A percentile compares a stretch with the other conserved stretches of the same genome.
Evolutionary conservation across 2,797 vertebrate genomes (phyloP).

Genomic region (Microctenopoma steveboyesi): DNA sequence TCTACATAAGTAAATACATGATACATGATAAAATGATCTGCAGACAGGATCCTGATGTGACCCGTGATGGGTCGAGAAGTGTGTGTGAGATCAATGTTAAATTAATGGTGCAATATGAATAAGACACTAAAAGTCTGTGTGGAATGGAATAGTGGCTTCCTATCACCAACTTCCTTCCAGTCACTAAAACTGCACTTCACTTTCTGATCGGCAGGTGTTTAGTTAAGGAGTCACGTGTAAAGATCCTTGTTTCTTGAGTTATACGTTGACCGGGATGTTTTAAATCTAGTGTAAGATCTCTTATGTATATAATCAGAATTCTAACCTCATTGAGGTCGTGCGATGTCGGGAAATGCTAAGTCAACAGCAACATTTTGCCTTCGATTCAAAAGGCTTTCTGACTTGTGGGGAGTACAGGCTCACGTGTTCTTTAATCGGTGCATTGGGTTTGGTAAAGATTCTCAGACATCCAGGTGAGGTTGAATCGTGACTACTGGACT

Average conservation of each 20-base stretch:
- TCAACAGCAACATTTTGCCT: background rate
- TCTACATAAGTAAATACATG: background rate
- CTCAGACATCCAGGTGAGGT: too few relatives aligned
- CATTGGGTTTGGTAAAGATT: too few relatives aligned
- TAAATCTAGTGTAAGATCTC: background rate
- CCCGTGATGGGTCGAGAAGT: background rate
- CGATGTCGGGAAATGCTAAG: background rate
- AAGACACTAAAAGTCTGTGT: background rate
- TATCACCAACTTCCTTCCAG: conserved; percentile 5
- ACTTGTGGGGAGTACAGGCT: too few relatives aligned
- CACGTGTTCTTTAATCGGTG: too few relatives aligned
- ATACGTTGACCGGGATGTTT: background rate
- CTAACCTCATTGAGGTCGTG: background rate
- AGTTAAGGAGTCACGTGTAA: background rate
- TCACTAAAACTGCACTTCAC: background rate
- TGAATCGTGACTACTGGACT: too few relatives aligned
- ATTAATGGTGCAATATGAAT: conserved; percentile 8
- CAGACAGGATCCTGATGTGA: background rate
- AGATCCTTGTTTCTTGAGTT: conserved; percentile 3
- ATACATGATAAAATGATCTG: conserved; percentile 5
- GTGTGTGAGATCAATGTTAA: conserved; percentile 4
- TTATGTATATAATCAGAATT: background rate
- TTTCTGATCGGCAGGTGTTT: conserved; percentile 6
- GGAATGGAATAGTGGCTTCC: conserved; percentile 3
- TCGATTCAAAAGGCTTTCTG: background rate